Evolutionary conservation across 1,140 invertebrate genomes (phyloP).

Genomic region (Battus philenor): DNA sequence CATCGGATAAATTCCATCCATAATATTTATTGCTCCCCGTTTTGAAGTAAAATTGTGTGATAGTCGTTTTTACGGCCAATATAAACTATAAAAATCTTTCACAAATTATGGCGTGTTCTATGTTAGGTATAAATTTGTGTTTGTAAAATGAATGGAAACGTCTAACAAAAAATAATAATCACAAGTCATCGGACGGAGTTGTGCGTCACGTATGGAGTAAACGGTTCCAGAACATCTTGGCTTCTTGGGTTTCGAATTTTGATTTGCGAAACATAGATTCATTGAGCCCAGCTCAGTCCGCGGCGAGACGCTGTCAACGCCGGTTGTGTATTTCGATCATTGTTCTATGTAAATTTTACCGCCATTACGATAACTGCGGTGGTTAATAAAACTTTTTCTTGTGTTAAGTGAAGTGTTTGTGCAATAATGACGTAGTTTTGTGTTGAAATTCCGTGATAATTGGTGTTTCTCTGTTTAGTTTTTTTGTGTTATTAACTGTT

Average conservation of each 20-base stretch:
- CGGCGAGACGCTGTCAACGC: constrained; percentile 34
- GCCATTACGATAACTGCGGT: constrained; percentile 28
- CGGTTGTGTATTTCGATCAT: constrained; percentile 19
- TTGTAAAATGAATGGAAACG: constrained; percentile 9
- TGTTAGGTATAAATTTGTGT: not conserved
- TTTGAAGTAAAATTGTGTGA: constrained; percentile 12
- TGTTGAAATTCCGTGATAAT: constrained; percentile 28
- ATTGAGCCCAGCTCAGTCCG: constrained; percentile 32
- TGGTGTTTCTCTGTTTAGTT: constrained; percentile 9
- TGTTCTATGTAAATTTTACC: constrained; percentile 17
- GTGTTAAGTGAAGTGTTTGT: constrained; percentile 29
- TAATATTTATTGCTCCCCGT: constrained; percentile 16
- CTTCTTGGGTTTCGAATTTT: constrained; percentile 2
- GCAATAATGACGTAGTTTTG: constrained; percentile 28
- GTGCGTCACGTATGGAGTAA: not conserved
- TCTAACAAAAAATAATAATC: not conserved
- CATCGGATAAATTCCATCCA: constrained; percentile 9
- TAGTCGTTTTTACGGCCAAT: constrained; percentile 13
- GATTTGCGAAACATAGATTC: constrained; percentile 1
- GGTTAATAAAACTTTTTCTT: constrained; percentile 28
- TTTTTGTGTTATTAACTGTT: constrained; percentile 5
- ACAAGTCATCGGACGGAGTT: not conserved
- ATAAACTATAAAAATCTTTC: constrained; percentile 13
- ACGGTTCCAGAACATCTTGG: constrained; percentile 10
- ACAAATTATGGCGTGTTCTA: constrained; percentile 7